phyloP scores from a whole-genome alignment of 2,797 vertebrate species.

The Diplodus sargus region DNA sequence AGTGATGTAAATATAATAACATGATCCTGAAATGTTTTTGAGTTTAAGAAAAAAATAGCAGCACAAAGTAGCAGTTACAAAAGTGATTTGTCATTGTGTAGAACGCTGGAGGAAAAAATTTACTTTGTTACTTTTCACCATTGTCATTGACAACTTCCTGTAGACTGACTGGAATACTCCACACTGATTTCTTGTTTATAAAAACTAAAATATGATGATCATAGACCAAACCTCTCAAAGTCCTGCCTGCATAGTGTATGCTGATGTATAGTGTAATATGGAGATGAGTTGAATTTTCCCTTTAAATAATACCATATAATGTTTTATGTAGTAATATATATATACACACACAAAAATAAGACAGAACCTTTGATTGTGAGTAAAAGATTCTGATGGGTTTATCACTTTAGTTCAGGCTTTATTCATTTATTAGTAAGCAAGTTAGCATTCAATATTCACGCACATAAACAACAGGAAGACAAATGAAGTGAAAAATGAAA shows the following conservation, averaged over 20 bases:
- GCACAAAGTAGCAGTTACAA: no score
- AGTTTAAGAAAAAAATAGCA: not conserved
- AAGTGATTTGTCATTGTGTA: not conserved
- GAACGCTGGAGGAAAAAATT: not conserved
- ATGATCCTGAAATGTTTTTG: not conserved
- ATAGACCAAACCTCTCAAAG: not conserved
- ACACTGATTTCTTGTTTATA: not conserved
- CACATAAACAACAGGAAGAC: not conserved
- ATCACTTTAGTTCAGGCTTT: not conserved
- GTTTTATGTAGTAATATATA: not conserved
- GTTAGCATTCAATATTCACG: slow-evolving; percentile 8
- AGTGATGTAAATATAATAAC: not conserved
- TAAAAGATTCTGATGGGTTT: not conserved
- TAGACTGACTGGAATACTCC: not conserved
- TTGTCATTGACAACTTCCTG: not conserved
- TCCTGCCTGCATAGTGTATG: not conserved
- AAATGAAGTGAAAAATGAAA: not conserved
- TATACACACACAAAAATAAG: not conserved
- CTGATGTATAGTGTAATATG: not conserved
- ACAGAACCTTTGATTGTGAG: not conserved
- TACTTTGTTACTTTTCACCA: not conserved
- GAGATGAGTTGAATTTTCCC: not conserved
- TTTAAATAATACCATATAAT: no score
- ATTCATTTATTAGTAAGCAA: not conserved
- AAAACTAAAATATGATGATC: not conserved